A percentile compares a stretch with the other conserved stretches of the same genome.
phyloP scores from a whole-genome alignment of 2,797 vertebrate species.

The Alfaro cultratus region DNA sequence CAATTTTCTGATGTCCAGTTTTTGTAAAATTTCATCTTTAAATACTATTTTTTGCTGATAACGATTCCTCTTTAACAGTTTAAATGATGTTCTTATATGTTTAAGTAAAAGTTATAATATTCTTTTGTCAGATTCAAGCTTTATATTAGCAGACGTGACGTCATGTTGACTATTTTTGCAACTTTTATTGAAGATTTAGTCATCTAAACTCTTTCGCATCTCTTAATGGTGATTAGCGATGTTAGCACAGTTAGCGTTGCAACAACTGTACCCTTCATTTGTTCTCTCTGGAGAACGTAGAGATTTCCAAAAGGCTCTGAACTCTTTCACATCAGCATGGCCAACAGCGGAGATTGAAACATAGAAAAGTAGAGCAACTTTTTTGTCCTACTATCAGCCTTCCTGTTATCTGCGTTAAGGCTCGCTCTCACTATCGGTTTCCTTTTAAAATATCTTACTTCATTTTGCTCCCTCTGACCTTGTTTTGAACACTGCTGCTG shows the following conservation, averaged over 20 bases:
- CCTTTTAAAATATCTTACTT: neutral
- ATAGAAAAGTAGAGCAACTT: neutral
- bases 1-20: no score
- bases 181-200: no score
- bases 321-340: neutral
- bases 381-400: neutral
- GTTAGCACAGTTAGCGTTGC: neutral
- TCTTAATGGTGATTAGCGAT: neutral
- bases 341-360: neutral
- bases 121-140: neutral
- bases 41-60: no score
- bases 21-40: no score
- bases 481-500: neutral
- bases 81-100: no score
- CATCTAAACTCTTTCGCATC: neutral
- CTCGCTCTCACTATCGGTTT: neutral
- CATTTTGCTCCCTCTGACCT: neutral
- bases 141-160: neutral
- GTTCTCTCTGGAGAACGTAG: no score
- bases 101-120: no score
- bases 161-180: no score
- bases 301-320: neutral
- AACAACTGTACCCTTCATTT: neutral
- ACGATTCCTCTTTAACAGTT: neutral
- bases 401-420: neutral